Evolutionary conservation across 2,888 invertebrate genomes (phyloP), one percentile per base, ranked within the genome.

Genomic region (Patella caerulea): DNA sequence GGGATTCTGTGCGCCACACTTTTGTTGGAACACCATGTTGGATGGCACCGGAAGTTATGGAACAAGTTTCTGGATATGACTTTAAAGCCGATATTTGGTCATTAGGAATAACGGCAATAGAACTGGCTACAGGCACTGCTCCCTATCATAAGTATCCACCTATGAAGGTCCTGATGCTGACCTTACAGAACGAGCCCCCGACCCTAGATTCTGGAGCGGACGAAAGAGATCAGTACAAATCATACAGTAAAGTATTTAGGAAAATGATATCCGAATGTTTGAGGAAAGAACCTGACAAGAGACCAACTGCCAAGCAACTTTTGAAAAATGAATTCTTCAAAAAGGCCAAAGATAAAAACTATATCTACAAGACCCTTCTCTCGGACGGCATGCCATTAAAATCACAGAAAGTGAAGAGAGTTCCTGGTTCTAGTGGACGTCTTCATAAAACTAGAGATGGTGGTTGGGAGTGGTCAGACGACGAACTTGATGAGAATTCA

Each of bases 31-130:
- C 99, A 0, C 98, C 98, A 0, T 99, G 98, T 91, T 99, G 98
- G 98, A 98, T 98, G 98, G 98, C 99, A 2, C 99, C 99, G 1
- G 99, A 99, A 93, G 99, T 99, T 83, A 99, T 99, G 98, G 91
- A 92, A 84, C 92, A 92, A 89, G 93, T 93, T 34, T 90, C 91
- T 90, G 99, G 99, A 2, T 99, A 99, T 90, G 98, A 99, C 92
- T 99, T 97, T 92, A 99, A 99, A 93, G 99, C 98, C 3, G 96
- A 96, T 89, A 96, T 96, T 85, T 96, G 97, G 97, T 95, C 96
- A 86, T 95, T 98, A 90, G 98, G 98, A 45, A 98, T 98, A 83
- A 98, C 99, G 0, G 98, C 99, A 0, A 98, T 99, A 86, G 99
- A 99, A 93, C 95, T 99, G 95, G 99, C 98, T 0, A 97, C 98